Evolutionary conservation across 1,140 invertebrate species (phyloP).

Genomic region (Plutomurus gul): DNA sequence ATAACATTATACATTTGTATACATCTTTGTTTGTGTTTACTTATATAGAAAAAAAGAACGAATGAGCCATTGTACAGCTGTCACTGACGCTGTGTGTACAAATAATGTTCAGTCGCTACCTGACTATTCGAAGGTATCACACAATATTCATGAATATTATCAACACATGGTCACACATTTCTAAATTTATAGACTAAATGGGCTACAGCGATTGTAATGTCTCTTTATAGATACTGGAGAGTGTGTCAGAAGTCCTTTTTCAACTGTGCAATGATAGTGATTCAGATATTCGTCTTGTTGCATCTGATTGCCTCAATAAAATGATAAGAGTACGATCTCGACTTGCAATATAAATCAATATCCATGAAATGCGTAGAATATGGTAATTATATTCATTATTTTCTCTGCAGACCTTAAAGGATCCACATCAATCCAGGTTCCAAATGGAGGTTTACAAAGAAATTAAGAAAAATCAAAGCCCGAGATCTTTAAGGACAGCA

Average conservation of each 20-base stretch:
- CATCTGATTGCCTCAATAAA: conserved; percentile 78
- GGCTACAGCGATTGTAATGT: no score
- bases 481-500: conserved; percentile 71
- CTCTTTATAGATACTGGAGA: conserved; percentile 64
- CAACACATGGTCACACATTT: no score
- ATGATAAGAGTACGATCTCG: conserved; percentile 68
- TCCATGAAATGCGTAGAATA: no score
- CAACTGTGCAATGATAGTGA: conserved; percentile 74
- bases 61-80: conserved; percentile 46
- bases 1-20: neutral
- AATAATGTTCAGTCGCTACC: conserved; percentile 35
- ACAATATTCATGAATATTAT: no score
- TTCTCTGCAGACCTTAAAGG: conserved; percentile 39
- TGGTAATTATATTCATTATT: neutral
- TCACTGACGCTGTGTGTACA: conserved; percentile 49
- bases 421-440: conserved; percentile 60
- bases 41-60: conserved; percentile 51
- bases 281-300: conserved; percentile 75
- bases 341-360: no score
- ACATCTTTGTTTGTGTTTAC: neutral
- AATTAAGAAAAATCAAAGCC: conserved; percentile 75
- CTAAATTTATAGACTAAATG: no score
- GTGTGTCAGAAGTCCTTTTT: conserved; percentile 73
- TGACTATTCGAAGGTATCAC: conserved; percentile 49
- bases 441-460: conserved; percentile 80